phyloP scores from a whole-genome alignment of 2,888 invertebrate species.

The Eledona agricola region DNA sequence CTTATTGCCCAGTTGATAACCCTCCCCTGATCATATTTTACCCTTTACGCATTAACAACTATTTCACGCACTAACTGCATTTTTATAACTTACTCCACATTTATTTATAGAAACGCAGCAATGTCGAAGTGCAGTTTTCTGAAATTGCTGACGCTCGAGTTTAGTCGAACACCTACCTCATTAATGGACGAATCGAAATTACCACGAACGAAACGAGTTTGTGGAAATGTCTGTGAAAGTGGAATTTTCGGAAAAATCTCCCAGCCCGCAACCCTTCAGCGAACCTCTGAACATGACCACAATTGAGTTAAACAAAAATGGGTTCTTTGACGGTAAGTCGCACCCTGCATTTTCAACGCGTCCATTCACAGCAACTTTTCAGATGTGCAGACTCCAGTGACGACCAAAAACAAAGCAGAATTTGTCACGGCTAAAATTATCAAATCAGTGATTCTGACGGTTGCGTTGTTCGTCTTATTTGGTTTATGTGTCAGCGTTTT shows the following conservation, averaged over 20 bases:
- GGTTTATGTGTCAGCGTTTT: conserved; percentile 10
- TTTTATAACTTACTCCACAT: no score
- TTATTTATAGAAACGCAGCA: conserved; percentile 1
- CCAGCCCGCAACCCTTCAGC: conserved; percentile 46
- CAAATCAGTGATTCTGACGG: conserved; percentile 3
- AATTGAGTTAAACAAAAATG: conserved; percentile 51
- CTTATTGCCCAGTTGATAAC: conserved; percentile 35
- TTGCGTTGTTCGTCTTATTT: conserved; percentile 10
- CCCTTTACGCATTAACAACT: no score
- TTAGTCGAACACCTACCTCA: conserved; percentile 5
- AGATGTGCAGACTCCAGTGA: no score
- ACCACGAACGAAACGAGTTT: conserved; percentile 7
- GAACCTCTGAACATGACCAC: conserved; percentile 58
- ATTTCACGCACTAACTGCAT: no score
- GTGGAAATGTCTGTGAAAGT: conserved; percentile 11
- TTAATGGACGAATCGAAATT: conserved; percentile 2
- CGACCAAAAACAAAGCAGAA: conserved; percentile 6
- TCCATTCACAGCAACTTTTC: no score
- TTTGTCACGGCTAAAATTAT: background rate
- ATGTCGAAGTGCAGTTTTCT: conserved; percentile 10
- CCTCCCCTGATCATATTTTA: conserved; percentile 23
- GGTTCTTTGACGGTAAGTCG: conserved; percentile 33
- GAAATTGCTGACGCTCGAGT: conserved; percentile 15
- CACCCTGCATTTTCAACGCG: no score
- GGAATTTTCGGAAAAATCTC: conserved; percentile 23